Base-by-base conservation (phyloP, 2,797 vertebrate genomes). In the Pantherophis vulpinus region DNA sequence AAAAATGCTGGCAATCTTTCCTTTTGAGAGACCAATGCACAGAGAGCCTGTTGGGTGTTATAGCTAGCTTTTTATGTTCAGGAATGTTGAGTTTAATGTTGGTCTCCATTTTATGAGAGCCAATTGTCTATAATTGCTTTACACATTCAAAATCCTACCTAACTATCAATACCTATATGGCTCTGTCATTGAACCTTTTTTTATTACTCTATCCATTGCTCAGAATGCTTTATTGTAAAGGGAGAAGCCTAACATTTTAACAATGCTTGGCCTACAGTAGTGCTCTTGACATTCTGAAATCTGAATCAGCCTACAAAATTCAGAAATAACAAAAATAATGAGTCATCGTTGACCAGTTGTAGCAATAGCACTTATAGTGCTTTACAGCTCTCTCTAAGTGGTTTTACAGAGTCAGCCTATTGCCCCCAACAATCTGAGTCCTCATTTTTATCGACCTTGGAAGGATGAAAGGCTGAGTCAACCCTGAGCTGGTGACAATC, bases 261-360 rank as follows among this genome's bases (percentile, higher is more conserved):
- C 66, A 70, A 70, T 2, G 14, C 66, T 70, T 70, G 66, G 13
- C 29, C 13, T 70, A 32, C n/a, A n/a, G 5, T 16, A 70, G 13
- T 70, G n/a, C 5, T 70, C 2, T 70, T 70, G 63, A 70, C 16
- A 14, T 70, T 70, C 66, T 70, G 63, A 32, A 66, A 70, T 16
- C 63, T 32, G 29, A 70, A 70, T 70, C n/a, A 70, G n/a, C 97
- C 97, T 95, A 95, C 94, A 91, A 63, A 93, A 93, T 93, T 96
- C 97, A 97, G 94, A 93, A 29, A 97, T 98, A 98, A 98, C 96
- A 97, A 98, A 98, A 96, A 95, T 96, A 96, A 51, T 23, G 32
- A 32, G 7, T 74, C 32, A 20, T 23, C 32, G 47, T 9, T 51
- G n/a, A n/a, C 59, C 59, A 55, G 8, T 66, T 42, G n/a, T 87